Evolutionary conservation across 2,797 vertebrate genomes (phyloP), one percentile per base, ranked within the genome.

Genomic region (Fratercula arctica): DNA sequence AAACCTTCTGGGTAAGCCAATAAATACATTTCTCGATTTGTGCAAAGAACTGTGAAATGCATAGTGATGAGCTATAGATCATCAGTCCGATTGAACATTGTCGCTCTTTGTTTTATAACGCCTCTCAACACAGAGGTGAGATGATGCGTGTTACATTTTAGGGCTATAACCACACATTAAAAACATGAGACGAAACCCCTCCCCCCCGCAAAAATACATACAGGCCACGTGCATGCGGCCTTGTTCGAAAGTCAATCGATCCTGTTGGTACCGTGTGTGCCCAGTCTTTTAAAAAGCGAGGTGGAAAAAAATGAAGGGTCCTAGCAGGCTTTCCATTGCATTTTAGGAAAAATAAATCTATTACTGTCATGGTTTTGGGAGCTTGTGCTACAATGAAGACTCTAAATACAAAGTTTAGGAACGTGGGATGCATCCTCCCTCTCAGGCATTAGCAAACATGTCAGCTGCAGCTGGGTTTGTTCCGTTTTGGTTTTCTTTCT

Each of bases 1-100:
- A 80, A 97, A 63, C 91, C 97, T 79, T 94, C 98, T 10, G 98
- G 98, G 99, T 99, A 98, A 98, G 95, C 4, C 50, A 79, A 11
- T 25, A 72, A 78, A 60, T 54, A n/a, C 3, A 5, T 53, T 66
- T 93, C 16, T 72, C 10, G 43, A 20, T 53, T 79, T 35, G 10
- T 50, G n/a, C 5, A 48, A 19, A 79, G 54, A 39, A 29, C 16
- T 59, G 15, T 33, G 41, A 61, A 45, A 81, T 6, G 6, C 6
- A 3, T 16, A 7, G 13, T 21, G 53, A n/a, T 12, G 4, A 37
- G 16, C 53, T 53, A 12, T 20, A 46, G 2, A 3, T n/a, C 33
- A n/a, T 15, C 0, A 1, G 6, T 50, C 37, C 67, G 41, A 29
- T 46, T 63, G 23, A 48, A 13, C 11, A 16, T 16, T 35, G 39